Evolutionary conservation across 1,140 invertebrate species (phyloP).

Genomic region (Chlorops oryzae): DNA sequence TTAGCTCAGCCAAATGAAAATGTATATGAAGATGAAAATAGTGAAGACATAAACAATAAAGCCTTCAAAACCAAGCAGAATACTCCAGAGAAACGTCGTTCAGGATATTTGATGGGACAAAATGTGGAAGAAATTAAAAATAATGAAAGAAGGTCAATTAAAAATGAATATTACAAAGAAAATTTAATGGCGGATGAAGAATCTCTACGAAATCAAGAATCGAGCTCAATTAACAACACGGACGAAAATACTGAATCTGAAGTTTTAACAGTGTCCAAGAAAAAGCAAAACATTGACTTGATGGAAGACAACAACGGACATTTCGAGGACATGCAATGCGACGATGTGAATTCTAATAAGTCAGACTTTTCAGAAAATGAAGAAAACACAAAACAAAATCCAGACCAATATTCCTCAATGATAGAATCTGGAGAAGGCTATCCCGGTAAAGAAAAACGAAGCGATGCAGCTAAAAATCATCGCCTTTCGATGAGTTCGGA

Average conservation of each 20-base stretch:
- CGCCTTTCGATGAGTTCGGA: too few relatives aligned
- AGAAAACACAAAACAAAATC: not conserved
- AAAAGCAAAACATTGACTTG: not conserved
- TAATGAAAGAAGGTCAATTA: not conserved
- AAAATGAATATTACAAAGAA: not conserved
- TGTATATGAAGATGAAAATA: not conserved
- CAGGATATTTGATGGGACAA: too few relatives aligned
- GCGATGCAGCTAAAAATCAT: too few relatives aligned
- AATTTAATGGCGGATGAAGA: not conserved
- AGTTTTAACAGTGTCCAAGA: too few relatives aligned
- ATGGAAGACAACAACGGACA: not conserved
- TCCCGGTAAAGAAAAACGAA: too few relatives aligned
- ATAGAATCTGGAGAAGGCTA: too few relatives aligned
- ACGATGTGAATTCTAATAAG: not conserved
- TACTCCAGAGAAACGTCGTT: too few relatives aligned
- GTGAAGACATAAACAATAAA: too few relatives aligned
- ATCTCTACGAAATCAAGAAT: not conserved
- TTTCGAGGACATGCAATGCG: not conserved
- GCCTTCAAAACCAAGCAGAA: too few relatives aligned
- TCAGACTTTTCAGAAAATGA: not conserved
- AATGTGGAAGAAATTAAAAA: too few relatives aligned
- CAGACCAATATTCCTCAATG: not conserved
- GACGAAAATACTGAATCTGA: not conserved
- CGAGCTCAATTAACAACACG: not conserved
- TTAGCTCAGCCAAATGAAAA: not conserved